Percentiles rank a stretch among this genome's conserved stretches.
Conservation (phyloP, 1,140 invertebrate genomes). For the Thaumatotibia leucotreta region DNA sequence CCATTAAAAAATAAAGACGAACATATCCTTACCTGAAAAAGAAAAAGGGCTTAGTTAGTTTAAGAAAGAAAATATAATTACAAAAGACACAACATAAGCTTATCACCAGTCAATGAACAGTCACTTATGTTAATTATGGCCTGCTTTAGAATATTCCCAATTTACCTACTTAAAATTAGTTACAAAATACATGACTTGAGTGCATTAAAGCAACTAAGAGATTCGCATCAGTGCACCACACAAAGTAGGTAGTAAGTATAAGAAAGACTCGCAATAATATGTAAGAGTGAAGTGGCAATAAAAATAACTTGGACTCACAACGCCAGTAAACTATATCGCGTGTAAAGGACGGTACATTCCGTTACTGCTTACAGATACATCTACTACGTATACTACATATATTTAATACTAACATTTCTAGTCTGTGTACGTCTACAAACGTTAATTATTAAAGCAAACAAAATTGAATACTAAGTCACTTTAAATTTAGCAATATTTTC, state of each 20-base stretch:
- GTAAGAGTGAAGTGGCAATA: not conserved
- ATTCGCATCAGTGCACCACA: not conserved
- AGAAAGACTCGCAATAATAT: not conserved
- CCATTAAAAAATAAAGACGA: not conserved
- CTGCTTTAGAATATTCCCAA: too few relatives aligned
- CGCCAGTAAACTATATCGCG: not conserved
- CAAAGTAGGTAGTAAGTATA: not conserved
- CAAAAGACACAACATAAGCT: too few relatives aligned
- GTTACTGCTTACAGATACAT: not conserved
- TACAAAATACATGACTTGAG: not conserved
- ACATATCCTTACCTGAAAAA: slow-evolving; percentile 33
- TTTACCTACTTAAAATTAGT: too few relatives aligned
- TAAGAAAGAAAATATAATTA: too few relatives aligned
- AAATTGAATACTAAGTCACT: too few relatives aligned
- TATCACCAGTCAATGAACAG: too few relatives aligned
- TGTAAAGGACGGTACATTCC: not conserved
- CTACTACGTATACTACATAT: too few relatives aligned
- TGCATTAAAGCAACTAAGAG: not conserved
- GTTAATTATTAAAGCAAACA: too few relatives aligned
- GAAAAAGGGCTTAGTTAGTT: slow-evolving; percentile 12
- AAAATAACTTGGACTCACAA: not conserved
- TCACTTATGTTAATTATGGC: too few relatives aligned
- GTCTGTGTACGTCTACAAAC: not conserved
- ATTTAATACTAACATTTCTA: not conserved
- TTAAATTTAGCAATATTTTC: too few relatives aligned